A percentile compares a stretch with the other conserved stretches of the same genome.
phyloP scores from a whole-genome alignment of 2,113 vertebrate genomes.

The Zapus hudsonius region DNA sequence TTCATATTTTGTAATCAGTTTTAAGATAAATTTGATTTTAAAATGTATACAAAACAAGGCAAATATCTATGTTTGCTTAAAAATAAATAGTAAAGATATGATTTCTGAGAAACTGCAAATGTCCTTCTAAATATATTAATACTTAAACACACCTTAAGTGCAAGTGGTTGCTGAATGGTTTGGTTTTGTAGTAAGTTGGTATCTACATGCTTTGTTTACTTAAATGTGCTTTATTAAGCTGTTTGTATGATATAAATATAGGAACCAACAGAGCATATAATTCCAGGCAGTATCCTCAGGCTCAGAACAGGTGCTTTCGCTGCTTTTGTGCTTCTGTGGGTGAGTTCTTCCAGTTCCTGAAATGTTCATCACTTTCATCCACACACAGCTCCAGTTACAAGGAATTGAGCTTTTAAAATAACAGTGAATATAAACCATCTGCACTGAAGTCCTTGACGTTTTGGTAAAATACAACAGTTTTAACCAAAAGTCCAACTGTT shows the following conservation, averaged over 20 bases:
- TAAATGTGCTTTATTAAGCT: not conserved
- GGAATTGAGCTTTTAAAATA: conserved; percentile 62
- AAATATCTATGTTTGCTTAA: not conserved
- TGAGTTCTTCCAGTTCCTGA: conserved; percentile 11
- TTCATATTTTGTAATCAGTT: not conserved
- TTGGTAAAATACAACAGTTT: conserved; percentile 64
- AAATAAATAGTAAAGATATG: not conserved
- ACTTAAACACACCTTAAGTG: not conserved
- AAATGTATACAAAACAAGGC: not conserved
- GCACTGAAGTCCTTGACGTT: conserved; percentile 74
- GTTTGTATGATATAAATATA: not conserved
- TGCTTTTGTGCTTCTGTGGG: not conserved
- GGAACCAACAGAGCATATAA: not conserved
- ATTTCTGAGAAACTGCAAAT: not conserved
- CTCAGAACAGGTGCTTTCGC: conserved; percentile 39
- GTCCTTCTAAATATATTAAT: not conserved
- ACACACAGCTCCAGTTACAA: conserved; percentile 17
- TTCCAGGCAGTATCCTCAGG: not conserved
- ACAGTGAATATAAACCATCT: conserved; percentile 69
- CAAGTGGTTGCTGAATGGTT: not conserved
- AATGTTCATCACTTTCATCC: conserved; percentile 49
- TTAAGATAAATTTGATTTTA: not conserved
- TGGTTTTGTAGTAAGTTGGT: not conserved
- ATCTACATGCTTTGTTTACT: not conserved
- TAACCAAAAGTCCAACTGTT: conserved; percentile 69